These are phyloP conservation scores for Sminthopsis crassicaudata DNA, from an alignment of 2,113 vertebrate species.

Conservation along the genomic window DNA sequence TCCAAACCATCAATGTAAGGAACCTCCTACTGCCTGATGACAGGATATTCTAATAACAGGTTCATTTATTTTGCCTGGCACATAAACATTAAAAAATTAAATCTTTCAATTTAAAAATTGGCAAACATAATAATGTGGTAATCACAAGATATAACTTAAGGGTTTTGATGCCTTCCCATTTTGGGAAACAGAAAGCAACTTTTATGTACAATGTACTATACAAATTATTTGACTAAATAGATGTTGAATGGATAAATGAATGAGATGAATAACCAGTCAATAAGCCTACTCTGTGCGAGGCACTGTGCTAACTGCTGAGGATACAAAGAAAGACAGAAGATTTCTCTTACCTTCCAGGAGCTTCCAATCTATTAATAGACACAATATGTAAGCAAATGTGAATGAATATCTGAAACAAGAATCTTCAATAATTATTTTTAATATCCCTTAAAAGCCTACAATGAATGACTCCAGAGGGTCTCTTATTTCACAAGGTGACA, in stretches of 20 bases:
- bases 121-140: not conserved
- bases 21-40: not conserved
- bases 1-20: not conserved
- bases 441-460: not conserved
- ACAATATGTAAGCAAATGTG: not conserved
- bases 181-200: not conserved
- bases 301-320: not conserved
- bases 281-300: not conserved
- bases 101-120: not conserved
- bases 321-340: not conserved
- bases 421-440: constrained; percentile 40
- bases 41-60: not conserved
- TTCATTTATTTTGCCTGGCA: not conserved
- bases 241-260: not conserved
- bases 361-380: not conserved
- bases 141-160: not conserved
- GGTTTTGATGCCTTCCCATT: not conserved
- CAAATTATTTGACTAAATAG: not conserved
- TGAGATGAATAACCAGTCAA: not conserved
- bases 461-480: constrained; percentile 2
- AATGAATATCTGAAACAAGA: not conserved
- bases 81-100: not conserved
- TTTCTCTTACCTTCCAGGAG: not conserved
- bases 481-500: not conserved
- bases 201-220: not conserved